Percentiles rank a stretch among this genome's conserved stretches.
These are phyloP conservation scores for Tipula unca DNA, from an alignment of 2,888 invertebrate species.

Conservation along the genomic window DNA sequence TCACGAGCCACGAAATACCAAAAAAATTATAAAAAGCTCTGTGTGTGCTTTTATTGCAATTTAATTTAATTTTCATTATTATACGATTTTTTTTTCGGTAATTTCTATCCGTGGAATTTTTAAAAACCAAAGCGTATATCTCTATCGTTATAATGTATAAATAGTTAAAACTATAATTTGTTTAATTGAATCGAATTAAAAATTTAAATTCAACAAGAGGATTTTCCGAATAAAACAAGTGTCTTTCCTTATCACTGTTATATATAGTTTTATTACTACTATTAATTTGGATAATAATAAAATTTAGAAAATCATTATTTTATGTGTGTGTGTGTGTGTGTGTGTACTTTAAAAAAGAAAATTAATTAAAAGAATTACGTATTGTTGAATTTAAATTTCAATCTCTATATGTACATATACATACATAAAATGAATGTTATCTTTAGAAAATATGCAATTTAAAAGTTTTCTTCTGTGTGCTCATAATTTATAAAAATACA, in stretches of 20 bases:
- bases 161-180: background rate
- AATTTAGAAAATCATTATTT: background rate
- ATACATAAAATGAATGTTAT: background rate
- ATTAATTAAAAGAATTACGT: background rate
- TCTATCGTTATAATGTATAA: background rate
- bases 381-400: background rate
- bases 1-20: background rate
- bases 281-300: background rate
- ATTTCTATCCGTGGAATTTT: background rate
- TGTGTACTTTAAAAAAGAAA: background rate
- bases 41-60: background rate
- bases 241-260: background rate
- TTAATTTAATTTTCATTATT: background rate
- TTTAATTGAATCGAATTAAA: conserved; percentile 8
- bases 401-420: background rate
- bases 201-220: background rate
- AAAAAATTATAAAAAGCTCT: background rate
- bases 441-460: conserved; percentile 8
- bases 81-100: background rate
- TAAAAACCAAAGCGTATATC: background rate
- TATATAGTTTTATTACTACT: background rate
- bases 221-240: background rate
- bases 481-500: background rate
- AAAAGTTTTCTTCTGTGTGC: background rate
- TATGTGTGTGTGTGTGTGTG: background rate